A percentile compares a stretch with the other conserved stretches of the same genome.
Conservation (phyloP, 2,888 invertebrate genomes). For the Caenorhabditis auriculariae region DNA sequence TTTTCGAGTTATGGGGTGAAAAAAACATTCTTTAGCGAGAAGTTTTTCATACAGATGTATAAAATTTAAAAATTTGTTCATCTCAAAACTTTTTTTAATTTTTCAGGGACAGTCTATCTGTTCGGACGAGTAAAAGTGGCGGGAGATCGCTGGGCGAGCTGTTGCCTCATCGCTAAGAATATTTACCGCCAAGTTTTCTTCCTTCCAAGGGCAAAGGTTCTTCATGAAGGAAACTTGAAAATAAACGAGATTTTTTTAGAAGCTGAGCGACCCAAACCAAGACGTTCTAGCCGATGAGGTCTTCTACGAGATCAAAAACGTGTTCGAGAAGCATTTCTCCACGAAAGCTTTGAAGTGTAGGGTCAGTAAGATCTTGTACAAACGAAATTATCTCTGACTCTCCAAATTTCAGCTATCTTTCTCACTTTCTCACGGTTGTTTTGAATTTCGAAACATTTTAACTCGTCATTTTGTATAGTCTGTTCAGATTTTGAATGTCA, state of each 20-base stretch:
- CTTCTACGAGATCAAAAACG: conserved; percentile 74
- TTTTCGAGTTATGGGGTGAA: no score
- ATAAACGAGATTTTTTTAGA: conserved; percentile 8
- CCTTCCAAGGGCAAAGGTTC: conserved; percentile 78
- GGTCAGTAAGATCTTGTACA: no score
- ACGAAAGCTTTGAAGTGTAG: conserved; percentile 33
- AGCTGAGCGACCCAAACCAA: conserved; percentile 67
- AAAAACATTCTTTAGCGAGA: no score
- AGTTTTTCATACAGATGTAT: no score
- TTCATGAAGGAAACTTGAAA: not conserved
- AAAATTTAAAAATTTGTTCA: no score
- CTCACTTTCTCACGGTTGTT: no score
- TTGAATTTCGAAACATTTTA: no score
- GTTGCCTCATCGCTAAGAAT: conserved; percentile 83
- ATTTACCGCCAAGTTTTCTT: conserved; percentile 82
- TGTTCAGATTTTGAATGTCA: no score
- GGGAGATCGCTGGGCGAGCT: conserved; percentile 74
- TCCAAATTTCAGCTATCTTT: no score
- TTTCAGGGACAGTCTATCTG: conserved; percentile 79
- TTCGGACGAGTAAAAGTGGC: conserved; percentile 83
- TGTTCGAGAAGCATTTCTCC: conserved; percentile 66
- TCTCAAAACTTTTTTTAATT: not conserved
- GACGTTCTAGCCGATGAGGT: conserved; percentile 40
- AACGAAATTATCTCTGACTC: no score
- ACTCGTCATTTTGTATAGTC: no score